Evolutionary conservation across 2,113 vertebrate genomes (phyloP), one percentile per base, ranked within the genome.

Genomic region (Ptychochromis oligacanthus): DNA sequence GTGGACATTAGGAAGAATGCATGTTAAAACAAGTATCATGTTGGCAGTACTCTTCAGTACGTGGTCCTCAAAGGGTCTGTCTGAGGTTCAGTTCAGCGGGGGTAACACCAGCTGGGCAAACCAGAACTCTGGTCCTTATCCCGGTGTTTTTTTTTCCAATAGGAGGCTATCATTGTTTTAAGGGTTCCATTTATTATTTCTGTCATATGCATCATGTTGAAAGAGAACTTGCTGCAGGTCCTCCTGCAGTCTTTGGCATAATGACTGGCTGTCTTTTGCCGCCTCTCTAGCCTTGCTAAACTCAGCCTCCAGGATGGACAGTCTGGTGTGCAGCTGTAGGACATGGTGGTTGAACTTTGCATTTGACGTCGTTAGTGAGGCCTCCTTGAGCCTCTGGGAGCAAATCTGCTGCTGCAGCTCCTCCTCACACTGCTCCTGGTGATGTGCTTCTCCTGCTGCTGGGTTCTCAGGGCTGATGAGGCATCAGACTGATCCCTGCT

Each of bases 381-480:
- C 93, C 86, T 98, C 97, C 0, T 95, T 96, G 43, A 95, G 94
- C 24, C 82, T 93, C 2, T 96, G 93, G 8, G 92, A 87, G 24
- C 78, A 92, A n/a, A 97, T 89, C 93, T 97, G 96, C 85, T 96
- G 96, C 92, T 95, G 92, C 55, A 99, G 95, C 65, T 98, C 97
- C 65, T 96, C 96, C 40, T 95, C 87, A 40, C 95, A 96, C 92
- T 98, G 96, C 89, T 97, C 95, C 98, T 99, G 89, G 95, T 96
- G 64, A 97, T 92, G 74, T 96, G 95, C 59, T 97, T 97, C 81
- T 98, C 96, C 0, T 97, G 95, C 72, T 96, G 94, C 72, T 96
- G 94, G 49, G 94, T 94, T 94, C 94, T 95, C 82, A 97, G 87
- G 31, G 94, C 91, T 36, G 94, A 93, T 91, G 97, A 90, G 1